A percentile compares a stretch with the other conserved stretches of the same genome.
phyloP scores from a whole-genome alignment of 2,113 vertebrate species.

The Eurypyga helias region DNA sequence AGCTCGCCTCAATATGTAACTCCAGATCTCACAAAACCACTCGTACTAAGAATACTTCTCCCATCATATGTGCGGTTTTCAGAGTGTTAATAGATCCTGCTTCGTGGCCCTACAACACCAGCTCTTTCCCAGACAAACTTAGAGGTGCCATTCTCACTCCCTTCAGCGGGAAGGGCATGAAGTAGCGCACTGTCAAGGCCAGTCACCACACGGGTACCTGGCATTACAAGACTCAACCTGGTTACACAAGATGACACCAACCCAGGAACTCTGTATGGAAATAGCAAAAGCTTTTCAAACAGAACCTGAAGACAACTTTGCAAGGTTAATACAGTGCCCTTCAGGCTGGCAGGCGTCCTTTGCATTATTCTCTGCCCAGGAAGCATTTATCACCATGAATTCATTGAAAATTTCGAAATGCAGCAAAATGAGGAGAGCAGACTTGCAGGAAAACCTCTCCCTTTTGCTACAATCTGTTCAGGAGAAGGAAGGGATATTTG shows the following conservation, averaged over 20 bases:
- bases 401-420: slow-evolving; percentile 32
- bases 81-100: background rate
- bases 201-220: background rate
- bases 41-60: slow-evolving; percentile 22
- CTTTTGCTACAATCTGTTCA: slow-evolving; percentile 21
- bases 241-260: background rate
- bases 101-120: background rate
- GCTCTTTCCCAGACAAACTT: background rate
- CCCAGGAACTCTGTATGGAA: background rate
- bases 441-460: slow-evolving; percentile 28
- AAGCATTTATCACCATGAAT: slow-evolving; percentile 25
- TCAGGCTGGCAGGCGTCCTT: background rate
- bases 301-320: background rate
- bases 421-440: background rate
- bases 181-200: background rate
- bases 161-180: background rate
- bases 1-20: background rate
- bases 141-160: background rate
- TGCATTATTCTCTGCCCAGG: slow-evolving; percentile 25
- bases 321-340: slow-evolving; percentile 3
- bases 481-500: slow-evolving; percentile 25
- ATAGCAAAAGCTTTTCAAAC: background rate
- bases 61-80: background rate
- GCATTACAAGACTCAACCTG: background rate
- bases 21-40: background rate